phyloP scores from a whole-genome alignment of 2,113 vertebrate species.

The Clarias gariepinus region DNA sequence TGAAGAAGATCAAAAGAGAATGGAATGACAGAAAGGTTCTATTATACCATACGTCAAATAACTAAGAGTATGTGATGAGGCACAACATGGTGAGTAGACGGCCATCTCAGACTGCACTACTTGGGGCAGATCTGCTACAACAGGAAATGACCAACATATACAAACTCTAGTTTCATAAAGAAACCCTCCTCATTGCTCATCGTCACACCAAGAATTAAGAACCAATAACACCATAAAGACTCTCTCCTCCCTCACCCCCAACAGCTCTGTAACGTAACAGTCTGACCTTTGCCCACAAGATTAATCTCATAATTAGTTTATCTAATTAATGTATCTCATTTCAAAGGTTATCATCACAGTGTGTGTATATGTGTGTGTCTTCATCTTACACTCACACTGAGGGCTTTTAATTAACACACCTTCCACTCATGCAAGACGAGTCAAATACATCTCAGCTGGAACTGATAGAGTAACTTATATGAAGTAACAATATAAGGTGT shows the following conservation, averaged over 20 bases:
- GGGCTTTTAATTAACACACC: slow-evolving; percentile 23
- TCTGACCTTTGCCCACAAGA: slow-evolving; percentile 39
- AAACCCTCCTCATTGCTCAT: not conserved
- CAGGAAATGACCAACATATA: not conserved
- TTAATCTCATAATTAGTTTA: slow-evolving; percentile 46
- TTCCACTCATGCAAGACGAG: not conserved
- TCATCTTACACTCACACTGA: slow-evolving; percentile 8
- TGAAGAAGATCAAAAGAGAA: not conserved
- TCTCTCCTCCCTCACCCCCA: not conserved
- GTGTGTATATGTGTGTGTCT: slow-evolving; percentile 29
- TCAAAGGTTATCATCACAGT: slow-evolving; percentile 23
- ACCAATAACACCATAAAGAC: not conserved
- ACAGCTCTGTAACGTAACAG: not conserved
- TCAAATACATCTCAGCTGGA: not conserved
- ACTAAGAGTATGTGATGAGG: not conserved
- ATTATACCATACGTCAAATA: not conserved
- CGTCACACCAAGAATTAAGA: not conserved
- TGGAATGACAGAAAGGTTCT: not conserved
- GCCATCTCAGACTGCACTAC: not conserved
- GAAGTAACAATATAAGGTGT: not conserved
- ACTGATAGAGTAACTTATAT: not conserved
- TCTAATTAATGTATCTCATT: slow-evolving; percentile 44
- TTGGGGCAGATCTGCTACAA: not conserved
- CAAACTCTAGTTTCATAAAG: not conserved
- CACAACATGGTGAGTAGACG: not conserved